Base-by-base conservation (phyloP, 2,113 vertebrate genomes). In the Stigmatopora nigra region DNA sequence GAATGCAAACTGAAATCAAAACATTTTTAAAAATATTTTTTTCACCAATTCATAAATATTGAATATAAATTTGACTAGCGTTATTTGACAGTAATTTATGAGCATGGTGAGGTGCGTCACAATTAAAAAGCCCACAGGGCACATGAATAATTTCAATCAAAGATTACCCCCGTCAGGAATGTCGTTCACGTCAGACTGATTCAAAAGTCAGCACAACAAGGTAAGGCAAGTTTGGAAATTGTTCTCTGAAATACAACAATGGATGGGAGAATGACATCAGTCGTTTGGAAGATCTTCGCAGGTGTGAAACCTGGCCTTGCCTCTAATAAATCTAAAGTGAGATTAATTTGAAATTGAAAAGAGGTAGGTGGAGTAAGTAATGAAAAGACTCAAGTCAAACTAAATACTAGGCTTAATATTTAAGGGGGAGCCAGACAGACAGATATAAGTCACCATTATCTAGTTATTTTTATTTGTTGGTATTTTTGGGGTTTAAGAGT, bases 101-200 rank as follows among this genome's bases (percentile, higher is more conserved):
- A 8, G 10, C 67, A 31, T n/a, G 20, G 12, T 16, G 12, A 57
- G 8, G 51, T 14, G 41, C 66, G 56, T 57, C 22, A 41, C 60
- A 44, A 58, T 14, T 13, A 3, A 51, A 22, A 17, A 0, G 2
- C 8, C 79, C 53, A 0, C 20, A 70, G 63, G 72, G 14, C 4
- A 9, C 59, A 19, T 80, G 77, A 86, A 48, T 80, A 80, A 78
- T 11, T 8, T 1, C 9, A 0, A 3, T 49, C 16, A 22, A 52
- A 20, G 0, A 1, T 2, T 45, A 38, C 17, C 22, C 73, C 63
- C 36, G 55, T 79, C 59, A 79, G 38, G 38, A 41, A 41, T 41
- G 38, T 41, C 38, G 38, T 41, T 41, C 9, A 10, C 38, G 38
- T 41, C 38, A 8, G 38, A 31, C n/a, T 60, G 35, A 16, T 58